Conservation (phyloP, 2,888 invertebrate species). For the Galeruca laticollis region DNA sequence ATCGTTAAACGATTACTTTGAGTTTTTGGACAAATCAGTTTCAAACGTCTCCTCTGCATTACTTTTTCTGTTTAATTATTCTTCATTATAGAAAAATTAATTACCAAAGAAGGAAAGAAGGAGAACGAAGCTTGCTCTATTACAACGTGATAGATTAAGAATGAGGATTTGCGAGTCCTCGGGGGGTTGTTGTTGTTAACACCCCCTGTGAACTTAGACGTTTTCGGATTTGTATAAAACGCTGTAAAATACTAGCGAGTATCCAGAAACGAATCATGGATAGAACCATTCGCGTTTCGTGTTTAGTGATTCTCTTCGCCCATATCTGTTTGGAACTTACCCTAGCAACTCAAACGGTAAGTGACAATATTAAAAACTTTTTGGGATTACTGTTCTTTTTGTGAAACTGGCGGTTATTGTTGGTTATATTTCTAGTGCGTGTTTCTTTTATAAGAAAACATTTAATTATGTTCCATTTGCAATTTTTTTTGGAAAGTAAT, state of each 20-base stretch:
- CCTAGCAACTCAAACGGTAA: slow-evolving; percentile 37
- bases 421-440: slow-evolving; percentile 11
- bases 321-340: slow-evolving; percentile 37
- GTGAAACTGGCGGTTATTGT: background rate
- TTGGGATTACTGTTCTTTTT: background rate
- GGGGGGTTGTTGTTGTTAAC: slow-evolving; percentile 60
- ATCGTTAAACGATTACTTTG: background rate
- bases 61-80: background rate
- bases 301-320: slow-evolving; percentile 46
- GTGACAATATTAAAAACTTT: slow-evolving; percentile 10
- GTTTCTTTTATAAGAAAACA: no score
- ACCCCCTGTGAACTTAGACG: slow-evolving; percentile 55
- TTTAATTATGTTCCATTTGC: no score
- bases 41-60: background rate
- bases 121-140: slow-evolving; percentile 26
- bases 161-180: slow-evolving; percentile 52
- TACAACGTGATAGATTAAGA: slow-evolving; percentile 48
- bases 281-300: slow-evolving; percentile 49
- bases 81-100: background rate
- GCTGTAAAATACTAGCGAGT: slow-evolving; percentile 35
- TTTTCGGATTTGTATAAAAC: slow-evolving; percentile 53
- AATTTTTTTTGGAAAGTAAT: no score
- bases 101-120: background rate
- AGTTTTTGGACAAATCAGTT: background rate
- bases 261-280: slow-evolving; percentile 53